These are phyloP conservation scores for Chirona hameri DNA, from an alignment of 2,888 invertebrate genomes.

Conservation along the genomic window DNA sequence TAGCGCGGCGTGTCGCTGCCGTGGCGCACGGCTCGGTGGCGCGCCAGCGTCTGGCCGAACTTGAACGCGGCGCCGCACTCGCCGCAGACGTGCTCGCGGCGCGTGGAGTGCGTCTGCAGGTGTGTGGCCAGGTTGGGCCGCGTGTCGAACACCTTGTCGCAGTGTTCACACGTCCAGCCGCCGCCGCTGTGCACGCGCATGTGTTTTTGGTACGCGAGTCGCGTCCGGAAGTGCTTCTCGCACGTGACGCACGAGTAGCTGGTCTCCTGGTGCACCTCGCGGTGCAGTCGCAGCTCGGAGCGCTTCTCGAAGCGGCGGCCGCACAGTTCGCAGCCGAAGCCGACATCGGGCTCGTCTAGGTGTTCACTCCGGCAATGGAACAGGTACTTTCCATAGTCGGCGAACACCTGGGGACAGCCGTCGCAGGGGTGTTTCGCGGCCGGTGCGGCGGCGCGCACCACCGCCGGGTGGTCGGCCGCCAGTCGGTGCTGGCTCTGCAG, in stretches of 20 bases:
- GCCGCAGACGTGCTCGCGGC: neutral
- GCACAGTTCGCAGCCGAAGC: neutral
- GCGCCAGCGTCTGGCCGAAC: conserved; percentile 12
- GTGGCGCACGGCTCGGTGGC: neutral
- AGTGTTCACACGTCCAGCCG: neutral
- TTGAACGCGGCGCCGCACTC: conserved; percentile 2
- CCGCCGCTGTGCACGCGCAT: neutral
- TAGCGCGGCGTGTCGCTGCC: neutral
- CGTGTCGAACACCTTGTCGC: conserved; percentile 3
- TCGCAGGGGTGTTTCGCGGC: neutral
- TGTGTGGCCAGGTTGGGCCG: neutral
- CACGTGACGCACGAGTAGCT: conserved; percentile 25
- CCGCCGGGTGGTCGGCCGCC: neutral
- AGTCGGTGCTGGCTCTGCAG: neutral
- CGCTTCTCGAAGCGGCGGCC: conserved; percentile 1
- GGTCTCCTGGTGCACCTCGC: conserved; percentile 1
- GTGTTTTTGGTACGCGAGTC: neutral
- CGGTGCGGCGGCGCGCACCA: neutral
- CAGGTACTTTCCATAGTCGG: conserved; percentile 5
- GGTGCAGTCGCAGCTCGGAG: neutral
- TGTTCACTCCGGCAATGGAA: conserved; percentile 1
- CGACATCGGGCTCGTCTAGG: neutral
- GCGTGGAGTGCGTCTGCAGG: conserved; percentile 9
- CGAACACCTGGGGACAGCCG: neutral
- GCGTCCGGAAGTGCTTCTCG: neutral